Percentiles rank a stretch among this genome's conserved stretches.
Evolutionary conservation across 2,888 invertebrate genomes (phyloP).

Genomic region (Apodemia duryi): DNA sequence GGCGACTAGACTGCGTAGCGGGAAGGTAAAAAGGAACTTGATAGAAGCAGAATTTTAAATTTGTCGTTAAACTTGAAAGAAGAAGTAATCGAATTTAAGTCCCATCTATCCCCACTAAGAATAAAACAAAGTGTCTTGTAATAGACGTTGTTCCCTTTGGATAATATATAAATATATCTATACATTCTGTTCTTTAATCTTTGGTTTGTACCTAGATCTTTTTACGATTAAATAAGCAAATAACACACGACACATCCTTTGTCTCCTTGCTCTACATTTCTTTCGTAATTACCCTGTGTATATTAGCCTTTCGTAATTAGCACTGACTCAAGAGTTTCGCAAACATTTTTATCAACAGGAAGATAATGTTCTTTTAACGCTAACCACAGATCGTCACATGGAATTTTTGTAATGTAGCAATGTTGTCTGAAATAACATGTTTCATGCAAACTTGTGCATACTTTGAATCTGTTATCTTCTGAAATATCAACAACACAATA

Average conservation of each 20-base stretch:
- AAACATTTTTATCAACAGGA: slow-evolving; percentile 34
- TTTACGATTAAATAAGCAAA: not conserved
- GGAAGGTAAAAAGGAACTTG: no score
- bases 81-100: no score
- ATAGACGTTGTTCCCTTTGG: no score
- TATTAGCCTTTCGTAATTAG: no score
- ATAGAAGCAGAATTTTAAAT: no score
- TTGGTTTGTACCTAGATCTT: no score
- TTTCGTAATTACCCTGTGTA: slow-evolving; percentile 32
- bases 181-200: no score
- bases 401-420: not conserved
- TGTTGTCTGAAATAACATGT: not conserved
- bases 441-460: not conserved
- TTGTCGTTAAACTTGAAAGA: no score
- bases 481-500: not conserved
- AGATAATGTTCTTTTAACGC: slow-evolving; percentile 26
- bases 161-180: no score
- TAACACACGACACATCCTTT: slow-evolving; percentile 20
- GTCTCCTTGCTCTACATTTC: slow-evolving; percentile 35
- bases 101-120: no score
- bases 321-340: slow-evolving; percentile 18
- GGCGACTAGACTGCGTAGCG: no score
- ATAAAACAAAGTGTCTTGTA: no score
- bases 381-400: not conserved
- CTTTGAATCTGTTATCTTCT: not conserved